Evolutionary conservation across 2,888 invertebrate genomes (phyloP).

Genomic region (Norana najaformis): DNA sequence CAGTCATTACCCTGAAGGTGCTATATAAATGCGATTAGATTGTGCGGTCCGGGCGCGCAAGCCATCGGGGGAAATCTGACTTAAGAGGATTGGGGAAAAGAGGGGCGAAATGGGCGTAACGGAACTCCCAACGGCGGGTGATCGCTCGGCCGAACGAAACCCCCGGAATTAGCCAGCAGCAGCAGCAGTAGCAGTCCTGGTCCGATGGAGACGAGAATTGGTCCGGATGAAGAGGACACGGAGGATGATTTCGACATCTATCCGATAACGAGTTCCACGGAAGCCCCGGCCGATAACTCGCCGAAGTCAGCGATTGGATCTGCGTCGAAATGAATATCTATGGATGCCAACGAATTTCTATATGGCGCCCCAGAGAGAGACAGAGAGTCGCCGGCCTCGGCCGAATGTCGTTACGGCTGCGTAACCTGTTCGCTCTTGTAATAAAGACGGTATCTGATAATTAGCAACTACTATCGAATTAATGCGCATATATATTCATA

Average conservation of each 20-base stretch:
- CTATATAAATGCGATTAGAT: slow-evolving; percentile 13
- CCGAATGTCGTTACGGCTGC: slow-evolving; percentile 7
- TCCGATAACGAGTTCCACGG: background rate
- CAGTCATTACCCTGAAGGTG: background rate
- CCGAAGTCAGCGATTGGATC: background rate
- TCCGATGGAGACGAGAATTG: slow-evolving; percentile 3
- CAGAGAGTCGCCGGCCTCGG: background rate
- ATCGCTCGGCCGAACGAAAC: background rate
- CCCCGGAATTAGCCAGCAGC: background rate
- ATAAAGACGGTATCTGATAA: background rate
- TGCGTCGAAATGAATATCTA: slow-evolving; percentile 1
- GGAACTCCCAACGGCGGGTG: background rate
- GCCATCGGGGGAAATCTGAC: background rate
- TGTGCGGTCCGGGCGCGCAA: background rate
- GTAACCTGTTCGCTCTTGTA: background rate
- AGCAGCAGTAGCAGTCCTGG: background rate
- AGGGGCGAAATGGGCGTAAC: slow-evolving; percentile 13
- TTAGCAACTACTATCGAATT: background rate
- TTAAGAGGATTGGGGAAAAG: slow-evolving; percentile 13
- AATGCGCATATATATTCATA: background rate
- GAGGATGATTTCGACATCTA: slow-evolving; percentile 7
- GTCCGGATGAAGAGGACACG: background rate
- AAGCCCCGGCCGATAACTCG: background rate
- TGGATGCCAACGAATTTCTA: background rate
- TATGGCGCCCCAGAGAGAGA: background rate